These are phyloP conservation scores for Antheraea assamensis DNA, from an alignment of 2,888 invertebrate species.

Conservation along the genomic window DNA sequence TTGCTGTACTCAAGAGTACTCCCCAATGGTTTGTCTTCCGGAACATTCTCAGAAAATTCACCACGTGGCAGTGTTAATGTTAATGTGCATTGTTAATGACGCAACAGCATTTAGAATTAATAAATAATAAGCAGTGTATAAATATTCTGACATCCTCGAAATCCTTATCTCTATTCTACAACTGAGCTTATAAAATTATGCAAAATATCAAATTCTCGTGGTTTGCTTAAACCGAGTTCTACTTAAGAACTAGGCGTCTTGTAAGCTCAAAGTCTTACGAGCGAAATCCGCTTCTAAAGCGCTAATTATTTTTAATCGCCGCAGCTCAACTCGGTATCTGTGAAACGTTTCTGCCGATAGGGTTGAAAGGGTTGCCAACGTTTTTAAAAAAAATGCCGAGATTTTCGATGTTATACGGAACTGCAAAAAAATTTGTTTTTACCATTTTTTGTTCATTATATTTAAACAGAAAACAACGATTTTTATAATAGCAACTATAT, in stretches of 20 bases:
- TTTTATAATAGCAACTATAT: too few species aligned
- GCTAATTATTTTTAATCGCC: constrained; percentile 71
- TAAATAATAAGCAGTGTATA: background rate
- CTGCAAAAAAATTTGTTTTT: too few species aligned
- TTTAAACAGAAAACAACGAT: too few species aligned
- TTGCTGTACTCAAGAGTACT: too few species aligned
- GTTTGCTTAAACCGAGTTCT: constrained; percentile 12
- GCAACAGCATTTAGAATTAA: background rate
- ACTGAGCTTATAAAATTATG: constrained; percentile 22
- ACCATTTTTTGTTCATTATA: background rate
- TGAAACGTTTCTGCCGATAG: constrained; percentile 43
- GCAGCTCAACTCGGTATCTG: constrained; percentile 46
- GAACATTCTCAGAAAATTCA: background rate
- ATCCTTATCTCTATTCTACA: constrained; percentile 15
- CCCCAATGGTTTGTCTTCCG: background rate
- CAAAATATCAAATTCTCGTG: constrained; percentile 23
- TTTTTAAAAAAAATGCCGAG: background rate
- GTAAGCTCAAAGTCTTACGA: constrained; percentile 45
- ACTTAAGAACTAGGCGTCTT: constrained; percentile 26
- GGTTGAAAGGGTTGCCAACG: constrained; percentile 5
- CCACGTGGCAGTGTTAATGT: too few species aligned
- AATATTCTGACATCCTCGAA: background rate
- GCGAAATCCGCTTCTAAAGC: constrained; percentile 50
- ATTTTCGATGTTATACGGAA: background rate
- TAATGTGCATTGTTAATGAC: too few species aligned